These are phyloP conservation scores for Nephotettix cincticeps DNA, from an alignment of 1,140 invertebrate genomes.

Conservation along the genomic window DNA sequence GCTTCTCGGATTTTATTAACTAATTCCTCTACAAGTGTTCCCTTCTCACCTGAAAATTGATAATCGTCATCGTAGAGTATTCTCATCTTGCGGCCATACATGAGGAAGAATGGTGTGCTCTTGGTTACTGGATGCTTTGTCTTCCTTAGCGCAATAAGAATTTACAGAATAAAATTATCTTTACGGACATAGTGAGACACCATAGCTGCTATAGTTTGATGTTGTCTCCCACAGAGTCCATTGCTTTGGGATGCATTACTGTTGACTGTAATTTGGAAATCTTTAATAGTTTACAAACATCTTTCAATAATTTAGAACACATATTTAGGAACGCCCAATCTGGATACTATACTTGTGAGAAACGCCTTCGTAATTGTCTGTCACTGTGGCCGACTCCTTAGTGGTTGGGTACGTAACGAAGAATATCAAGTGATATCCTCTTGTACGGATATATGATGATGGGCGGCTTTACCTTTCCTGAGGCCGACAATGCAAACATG, in stretches of 20 bases:
- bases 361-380: slow-evolving; percentile 35
- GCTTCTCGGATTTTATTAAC: neutral
- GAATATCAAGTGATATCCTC: slow-evolving; percentile 26
- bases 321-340: slow-evolving; percentile 36
- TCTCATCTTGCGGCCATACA: slow-evolving; percentile 10
- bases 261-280: slow-evolving; percentile 28
- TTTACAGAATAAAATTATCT: neutral
- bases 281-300: slow-evolving; percentile 20
- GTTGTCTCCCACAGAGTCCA: neutral
- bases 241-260: neutral
- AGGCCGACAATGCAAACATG: neutral
- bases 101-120: slow-evolving; percentile 3
- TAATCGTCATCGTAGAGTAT: neutral
- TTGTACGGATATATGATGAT: slow-evolving; percentile 25
- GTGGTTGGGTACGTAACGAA: slow-evolving; percentile 32
- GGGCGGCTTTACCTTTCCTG: too few species aligned
- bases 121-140: neutral
- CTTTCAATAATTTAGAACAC: slow-evolving; percentile 31
- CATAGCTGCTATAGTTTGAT: neutral
- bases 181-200: neutral
- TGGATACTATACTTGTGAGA: slow-evolving; percentile 36
- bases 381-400: slow-evolving; percentile 39
- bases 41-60: neutral
- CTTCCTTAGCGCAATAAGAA: neutral
- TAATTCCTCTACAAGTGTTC: neutral